A percentile compares a stretch with the other conserved stretches of the same genome.
These are phyloP conservation scores for Drosophila monieri DNA, from an alignment of 2,888 invertebrate genomes.

Conservation along the genomic window DNA sequence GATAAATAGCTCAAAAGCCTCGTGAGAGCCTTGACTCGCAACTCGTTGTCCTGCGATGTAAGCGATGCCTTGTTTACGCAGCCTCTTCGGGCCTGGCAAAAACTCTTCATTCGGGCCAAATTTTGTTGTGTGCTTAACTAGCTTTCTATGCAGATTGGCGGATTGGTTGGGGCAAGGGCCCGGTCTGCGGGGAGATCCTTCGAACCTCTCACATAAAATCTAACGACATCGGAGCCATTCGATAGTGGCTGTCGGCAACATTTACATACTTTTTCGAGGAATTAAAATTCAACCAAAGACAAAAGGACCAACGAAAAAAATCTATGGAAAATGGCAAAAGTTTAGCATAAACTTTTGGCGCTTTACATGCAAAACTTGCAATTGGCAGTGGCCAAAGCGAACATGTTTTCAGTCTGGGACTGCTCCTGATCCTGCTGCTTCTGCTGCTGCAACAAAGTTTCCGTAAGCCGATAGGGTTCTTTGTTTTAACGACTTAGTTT, in stretches of 20 bases:
- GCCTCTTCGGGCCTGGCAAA: conserved; percentile 27
- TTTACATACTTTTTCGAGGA: conserved; percentile 66
- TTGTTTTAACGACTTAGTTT: conserved; percentile 75
- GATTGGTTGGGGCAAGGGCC: conserved; percentile 13
- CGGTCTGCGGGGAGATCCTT: conserved; percentile 39
- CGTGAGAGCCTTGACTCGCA: conserved; percentile 16
- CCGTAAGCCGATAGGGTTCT: conserved; percentile 63
- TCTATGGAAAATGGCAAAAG: conserved; percentile 61
- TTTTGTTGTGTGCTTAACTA: conserved; percentile 41
- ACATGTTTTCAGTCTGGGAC: conserved; percentile 39
- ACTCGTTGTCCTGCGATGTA: conserved; percentile 14
- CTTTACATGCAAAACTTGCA: conserved; percentile 73
- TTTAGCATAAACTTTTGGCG: conserved; percentile 74
- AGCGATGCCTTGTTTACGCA: conserved; percentile 65
- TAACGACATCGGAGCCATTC: conserved; percentile 64
- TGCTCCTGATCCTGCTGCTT: conserved; percentile 15
- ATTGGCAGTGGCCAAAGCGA: conserved; percentile 59
- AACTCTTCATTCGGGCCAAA: conserved; percentile 47
- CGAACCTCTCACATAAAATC: conserved; percentile 57
- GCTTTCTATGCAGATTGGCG: conserved; percentile 53
- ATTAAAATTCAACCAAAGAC: conserved; percentile 61
- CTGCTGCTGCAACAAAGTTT: conserved; percentile 47
- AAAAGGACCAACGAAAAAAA: conserved; percentile 33
- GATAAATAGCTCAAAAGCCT: conserved; percentile 68
- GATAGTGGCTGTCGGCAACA: conserved; percentile 64